Base-by-base conservation (phyloP, 2,888 invertebrate genomes). In the Himalopsyche tibetana region DNA sequence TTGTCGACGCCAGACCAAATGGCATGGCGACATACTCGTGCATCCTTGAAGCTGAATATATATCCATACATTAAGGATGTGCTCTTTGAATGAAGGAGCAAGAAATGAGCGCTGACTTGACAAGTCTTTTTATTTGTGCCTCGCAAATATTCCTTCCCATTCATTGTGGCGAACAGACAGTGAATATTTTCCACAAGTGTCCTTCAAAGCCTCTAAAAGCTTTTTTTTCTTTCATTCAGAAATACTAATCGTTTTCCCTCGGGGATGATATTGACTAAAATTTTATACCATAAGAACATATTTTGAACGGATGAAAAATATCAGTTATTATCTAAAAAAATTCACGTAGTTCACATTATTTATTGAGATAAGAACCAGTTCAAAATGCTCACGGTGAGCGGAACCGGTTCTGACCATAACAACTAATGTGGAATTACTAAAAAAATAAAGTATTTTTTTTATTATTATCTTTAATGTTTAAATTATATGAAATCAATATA, bases 81-180 rank as follows among this genome's bases (percentile, higher is more conserved):
- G 12, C 63, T 28, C 28, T 63, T 63, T 63, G 63, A 63, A 28
- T 63, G 28, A 19, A 63, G 19, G 11, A 63, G 63, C 28, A 8
- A 63, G 63, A 63, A 63, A 63, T 63, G 19, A 63, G 63, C 63
- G 63, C 63, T 28, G 63, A 63, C 9, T 63, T 19, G 63, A 63
- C 63, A 19, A 63, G n/a, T 19, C 19, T 19, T 15, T 63, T 63
- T 63, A 63, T 63, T 63, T 63, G 28, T 63, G 63, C 63, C 19
- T 63, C 63, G n/a, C 63, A 63, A 36, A 74, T 36, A 74, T 74
- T 74, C 80, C 12, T 81, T 81, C 51, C 45, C 45, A 42, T 81
- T 9, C 45, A n/a, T 45, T 28, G 40, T 45, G 42, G 45, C 12
- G 42, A 17, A 45, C 81, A 81, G 81, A 6, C 63, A 8, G 19